Percentiles rank a stretch among this genome's conserved stretches.
Conservation (phyloP, 2,113 vertebrate species). For the Gallinago undulata region DNA sequence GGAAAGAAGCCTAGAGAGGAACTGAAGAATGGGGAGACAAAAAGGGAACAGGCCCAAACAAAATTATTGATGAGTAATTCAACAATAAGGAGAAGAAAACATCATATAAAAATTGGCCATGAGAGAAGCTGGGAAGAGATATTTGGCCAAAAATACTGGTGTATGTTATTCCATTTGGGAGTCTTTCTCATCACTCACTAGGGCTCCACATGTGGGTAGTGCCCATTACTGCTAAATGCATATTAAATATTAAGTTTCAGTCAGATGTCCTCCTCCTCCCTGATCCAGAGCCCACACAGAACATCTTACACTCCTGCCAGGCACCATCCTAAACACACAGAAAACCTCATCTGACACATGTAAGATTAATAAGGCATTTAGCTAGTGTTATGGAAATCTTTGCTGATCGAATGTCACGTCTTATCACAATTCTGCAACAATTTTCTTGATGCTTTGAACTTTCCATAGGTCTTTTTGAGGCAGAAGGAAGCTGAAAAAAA, state of each 20-base stretch:
- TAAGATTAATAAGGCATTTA: slow-evolving; percentile 39
- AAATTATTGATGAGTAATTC: background rate
- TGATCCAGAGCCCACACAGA: background rate
- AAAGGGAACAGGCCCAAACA: background rate
- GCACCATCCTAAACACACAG: background rate
- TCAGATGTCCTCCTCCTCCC: background rate
- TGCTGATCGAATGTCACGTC: background rate
- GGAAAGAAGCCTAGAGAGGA: background rate
- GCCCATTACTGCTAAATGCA: background rate
- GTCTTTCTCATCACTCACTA: background rate
- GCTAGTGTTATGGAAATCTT: background rate
- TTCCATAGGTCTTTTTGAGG: background rate
- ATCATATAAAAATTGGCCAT: background rate
- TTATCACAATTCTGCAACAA: background rate
- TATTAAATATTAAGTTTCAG: background rate
- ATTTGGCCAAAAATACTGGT: background rate
- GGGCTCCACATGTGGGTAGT: background rate
- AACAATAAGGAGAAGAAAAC: background rate
- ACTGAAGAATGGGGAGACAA: background rate
- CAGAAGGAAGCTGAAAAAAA: background rate
- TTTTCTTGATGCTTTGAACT: slow-evolving; percentile 48
- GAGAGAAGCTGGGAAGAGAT: background rate
- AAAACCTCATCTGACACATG: slow-evolving; percentile 1
- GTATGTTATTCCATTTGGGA: background rate
- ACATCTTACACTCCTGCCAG: background rate